phyloP scores from a whole-genome alignment of 2,888 invertebrate genomes.

The Eristalinus aeneus region DNA sequence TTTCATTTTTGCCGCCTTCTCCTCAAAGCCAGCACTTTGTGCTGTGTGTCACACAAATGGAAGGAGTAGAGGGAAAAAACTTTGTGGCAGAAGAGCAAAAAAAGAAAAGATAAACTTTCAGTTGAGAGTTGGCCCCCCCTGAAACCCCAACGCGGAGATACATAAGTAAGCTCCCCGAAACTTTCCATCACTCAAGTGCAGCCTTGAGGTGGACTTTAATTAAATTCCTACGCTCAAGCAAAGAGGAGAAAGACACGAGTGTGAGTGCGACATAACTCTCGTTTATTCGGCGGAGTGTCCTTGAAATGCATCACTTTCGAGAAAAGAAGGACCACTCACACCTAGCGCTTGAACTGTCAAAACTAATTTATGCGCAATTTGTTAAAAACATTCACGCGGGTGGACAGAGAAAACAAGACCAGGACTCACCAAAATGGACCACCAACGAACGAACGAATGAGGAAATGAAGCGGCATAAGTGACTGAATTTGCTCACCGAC shows the following conservation, averaged over 20 bases:
- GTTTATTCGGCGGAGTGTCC: neutral
- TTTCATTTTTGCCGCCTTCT: neutral
- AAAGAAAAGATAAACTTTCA: neutral
- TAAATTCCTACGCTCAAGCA: constrained; percentile 59
- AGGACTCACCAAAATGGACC: neutral
- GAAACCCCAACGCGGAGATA: neutral
- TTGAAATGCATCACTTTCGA: constrained; percentile 22
- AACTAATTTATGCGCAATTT: constrained; percentile 56
- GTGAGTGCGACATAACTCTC: neutral
- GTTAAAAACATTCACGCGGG: constrained; percentile 16
- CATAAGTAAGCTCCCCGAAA: neutral
- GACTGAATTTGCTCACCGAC: neutral
- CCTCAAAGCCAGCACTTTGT: neutral
- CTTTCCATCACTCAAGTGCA: neutral
- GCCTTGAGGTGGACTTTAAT: constrained; percentile 56
- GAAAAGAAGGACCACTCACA: neutral
- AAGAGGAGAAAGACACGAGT: neutral
- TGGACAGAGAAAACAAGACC: neutral
- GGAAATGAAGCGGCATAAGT: constrained; percentile 2
- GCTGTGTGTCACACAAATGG: neutral
- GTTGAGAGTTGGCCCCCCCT: neutral
- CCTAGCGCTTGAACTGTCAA: constrained; percentile 3
- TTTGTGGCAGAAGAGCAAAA: neutral
- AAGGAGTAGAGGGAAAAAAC: neutral
- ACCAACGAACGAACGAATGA: neutral